These are phyloP conservation scores for Oxyteleia sp. DNA, from an alignment of 2,888 invertebrate genomes.

Conservation along the genomic window DNA sequence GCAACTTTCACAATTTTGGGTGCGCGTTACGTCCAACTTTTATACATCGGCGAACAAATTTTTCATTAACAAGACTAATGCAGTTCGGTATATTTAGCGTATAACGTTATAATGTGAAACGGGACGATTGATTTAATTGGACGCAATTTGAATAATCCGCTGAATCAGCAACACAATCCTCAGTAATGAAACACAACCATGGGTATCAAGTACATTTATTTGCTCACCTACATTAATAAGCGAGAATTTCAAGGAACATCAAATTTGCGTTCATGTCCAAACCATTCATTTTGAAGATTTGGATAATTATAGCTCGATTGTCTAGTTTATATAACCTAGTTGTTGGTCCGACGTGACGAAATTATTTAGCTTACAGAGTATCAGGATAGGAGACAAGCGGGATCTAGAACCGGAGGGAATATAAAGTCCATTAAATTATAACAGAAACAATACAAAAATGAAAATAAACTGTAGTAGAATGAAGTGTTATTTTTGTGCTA, in stretches of 20 bases:
- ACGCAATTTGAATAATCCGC: constrained; percentile 8
- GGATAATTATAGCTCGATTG: too few species aligned
- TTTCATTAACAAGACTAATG: background rate
- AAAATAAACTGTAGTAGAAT: too few species aligned
- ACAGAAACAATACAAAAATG: too few species aligned
- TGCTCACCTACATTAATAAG: background rate
- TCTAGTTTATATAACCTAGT: too few species aligned
- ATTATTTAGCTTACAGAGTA: too few species aligned
- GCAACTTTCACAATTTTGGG: constrained; percentile 34
- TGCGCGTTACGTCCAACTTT: background rate
- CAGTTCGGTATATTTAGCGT: too few species aligned
- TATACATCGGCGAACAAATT: background rate
- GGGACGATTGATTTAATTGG: constrained; percentile 10
- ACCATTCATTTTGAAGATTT: constrained; percentile 18
- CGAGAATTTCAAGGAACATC: constrained; percentile 6
- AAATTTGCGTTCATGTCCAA: background rate
- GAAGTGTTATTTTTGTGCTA: too few species aligned
- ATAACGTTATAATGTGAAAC: too few species aligned
- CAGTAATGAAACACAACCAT: constrained; percentile 1
- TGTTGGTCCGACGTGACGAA: too few species aligned
- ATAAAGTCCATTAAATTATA: too few species aligned
- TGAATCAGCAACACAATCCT: constrained; percentile 3
- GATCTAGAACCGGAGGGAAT: too few species aligned
- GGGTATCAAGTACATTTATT: background rate
- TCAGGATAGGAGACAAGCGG: too few species aligned